A percentile compares a stretch with the other conserved stretches of the same genome.
phyloP scores from a whole-genome alignment of 1,140 invertebrate species.

The Nephila pilipes region DNA sequence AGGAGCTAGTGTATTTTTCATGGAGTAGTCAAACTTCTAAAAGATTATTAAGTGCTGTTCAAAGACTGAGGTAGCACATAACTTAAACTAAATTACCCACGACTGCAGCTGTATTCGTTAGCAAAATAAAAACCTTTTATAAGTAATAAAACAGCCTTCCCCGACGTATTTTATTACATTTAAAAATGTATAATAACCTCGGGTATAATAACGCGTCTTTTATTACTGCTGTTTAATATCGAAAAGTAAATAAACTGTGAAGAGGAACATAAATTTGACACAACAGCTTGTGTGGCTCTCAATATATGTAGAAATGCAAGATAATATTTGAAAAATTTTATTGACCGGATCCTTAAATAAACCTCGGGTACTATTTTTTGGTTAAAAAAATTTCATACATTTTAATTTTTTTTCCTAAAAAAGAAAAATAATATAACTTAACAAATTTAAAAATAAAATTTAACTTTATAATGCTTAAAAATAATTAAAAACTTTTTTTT shows the following conservation, averaged over 20 bases:
- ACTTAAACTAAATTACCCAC: constrained; percentile 33
- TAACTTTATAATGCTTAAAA: too few relatives aligned
- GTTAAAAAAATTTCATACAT: too few relatives aligned
- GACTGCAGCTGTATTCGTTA: background rate
- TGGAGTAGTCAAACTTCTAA: constrained; percentile 43
- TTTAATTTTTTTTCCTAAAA: too few relatives aligned
- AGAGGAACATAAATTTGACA: background rate
- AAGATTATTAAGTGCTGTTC: constrained; percentile 26
- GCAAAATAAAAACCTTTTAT: constrained; percentile 7
- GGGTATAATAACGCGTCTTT: background rate
- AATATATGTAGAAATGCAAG: background rate
- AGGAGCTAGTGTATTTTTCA: background rate
- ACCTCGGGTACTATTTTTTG: too few relatives aligned
- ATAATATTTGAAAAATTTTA: background rate
- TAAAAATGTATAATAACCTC: constrained; percentile 24
- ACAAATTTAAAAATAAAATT: too few relatives aligned
- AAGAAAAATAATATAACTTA: too few relatives aligned
- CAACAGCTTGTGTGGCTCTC: background rate
- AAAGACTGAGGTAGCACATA: constrained; percentile 30
- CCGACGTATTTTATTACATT: background rate
- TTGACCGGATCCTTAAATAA: background rate
- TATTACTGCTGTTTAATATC: background rate
- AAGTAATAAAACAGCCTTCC: background rate
- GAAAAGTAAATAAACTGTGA: background rate
- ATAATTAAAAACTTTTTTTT: too few relatives aligned